Evolutionary conservation across 2,888 invertebrate species (phyloP), one percentile per base, ranked within the genome.

Genomic region (Hydrotaea cyrtoneurina): DNA sequence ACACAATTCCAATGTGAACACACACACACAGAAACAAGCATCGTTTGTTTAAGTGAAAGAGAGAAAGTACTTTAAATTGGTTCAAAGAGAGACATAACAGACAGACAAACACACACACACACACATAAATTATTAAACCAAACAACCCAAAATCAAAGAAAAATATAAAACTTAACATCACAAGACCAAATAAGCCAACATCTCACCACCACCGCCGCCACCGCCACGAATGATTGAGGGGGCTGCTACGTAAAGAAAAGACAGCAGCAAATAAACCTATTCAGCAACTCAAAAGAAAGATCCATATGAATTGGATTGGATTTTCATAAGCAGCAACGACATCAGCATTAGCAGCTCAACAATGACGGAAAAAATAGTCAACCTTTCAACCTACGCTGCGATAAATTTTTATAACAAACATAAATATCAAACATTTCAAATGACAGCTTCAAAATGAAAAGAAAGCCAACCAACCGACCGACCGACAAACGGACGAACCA

Each of bases 371-470:
- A 55, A 55, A 55, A 55, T 66, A 66, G 66, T 76, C 85, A 83
- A 82, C 82, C 82, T 85, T 85, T 82, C 75, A 83, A 85, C 82
- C 85, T 85, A 85, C 85, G 85, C 79, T 72, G 79, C 75, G 59
- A 85, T 79, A 85, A 85, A 77, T 79, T 82, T 85, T 85, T 69
- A 76, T 76, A 82, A 59, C 36, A 76, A 78, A 76, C 73, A 80
- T 71, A 77, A 80, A 82, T 80, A 83, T 78, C 62, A 78, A 85
- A 85, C 74, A 83, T 72, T 72, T 78, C 36, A 80, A 82, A 81
- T 82, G 85, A 85, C 85, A 85, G 82, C 79, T 79, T 17, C 15
- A 21, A 36, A 83, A 83, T 78, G 83, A 78, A 78, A 66, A 59
- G 83, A 85, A 81, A 80, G 80, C 80, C 62, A 80, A 75, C n/a